Evolutionary conservation across 2,113 vertebrate genomes (phyloP).

Genomic region (Pterocles burchelli): DNA sequence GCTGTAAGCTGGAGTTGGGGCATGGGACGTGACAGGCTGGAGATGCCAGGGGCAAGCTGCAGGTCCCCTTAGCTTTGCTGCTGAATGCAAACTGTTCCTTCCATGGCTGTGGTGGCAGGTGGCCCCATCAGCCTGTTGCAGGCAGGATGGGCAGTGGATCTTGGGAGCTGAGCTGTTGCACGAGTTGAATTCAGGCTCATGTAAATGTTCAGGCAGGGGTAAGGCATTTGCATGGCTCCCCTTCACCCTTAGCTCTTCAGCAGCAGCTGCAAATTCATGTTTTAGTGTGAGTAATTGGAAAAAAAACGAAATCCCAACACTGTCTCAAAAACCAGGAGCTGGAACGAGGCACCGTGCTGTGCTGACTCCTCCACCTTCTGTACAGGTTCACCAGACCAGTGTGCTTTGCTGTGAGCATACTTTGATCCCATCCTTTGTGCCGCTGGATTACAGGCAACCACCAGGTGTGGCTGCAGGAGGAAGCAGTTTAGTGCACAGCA

Average conservation of each 20-base stretch:
- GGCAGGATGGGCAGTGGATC: background rate
- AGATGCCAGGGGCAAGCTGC: background rate
- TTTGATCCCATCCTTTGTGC: background rate
- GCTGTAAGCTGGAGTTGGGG: background rate
- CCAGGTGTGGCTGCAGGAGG: background rate
- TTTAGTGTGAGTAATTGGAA: background rate
- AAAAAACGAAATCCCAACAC: background rate
- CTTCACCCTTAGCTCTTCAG: background rate
- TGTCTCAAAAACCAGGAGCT: background rate
- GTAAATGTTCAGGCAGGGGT: background rate
- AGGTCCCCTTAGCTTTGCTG: background rate
- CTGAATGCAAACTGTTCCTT: background rate
- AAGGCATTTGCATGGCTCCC: background rate
- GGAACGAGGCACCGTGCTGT: fast-evolving
- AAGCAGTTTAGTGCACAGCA: background rate
- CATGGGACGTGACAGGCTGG: background rate
- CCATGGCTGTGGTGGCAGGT: background rate
- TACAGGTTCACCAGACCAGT: background rate
- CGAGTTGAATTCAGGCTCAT: background rate
- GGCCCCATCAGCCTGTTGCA: background rate
- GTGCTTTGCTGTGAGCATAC: background rate
- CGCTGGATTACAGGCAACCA: background rate
- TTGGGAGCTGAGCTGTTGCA: fast-evolving
- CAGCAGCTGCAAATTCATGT: background rate
- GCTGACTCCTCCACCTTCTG: background rate